Evolutionary conservation across 2,888 invertebrate species (phyloP).

Genomic region (Agrotis ipsilon): DNA sequence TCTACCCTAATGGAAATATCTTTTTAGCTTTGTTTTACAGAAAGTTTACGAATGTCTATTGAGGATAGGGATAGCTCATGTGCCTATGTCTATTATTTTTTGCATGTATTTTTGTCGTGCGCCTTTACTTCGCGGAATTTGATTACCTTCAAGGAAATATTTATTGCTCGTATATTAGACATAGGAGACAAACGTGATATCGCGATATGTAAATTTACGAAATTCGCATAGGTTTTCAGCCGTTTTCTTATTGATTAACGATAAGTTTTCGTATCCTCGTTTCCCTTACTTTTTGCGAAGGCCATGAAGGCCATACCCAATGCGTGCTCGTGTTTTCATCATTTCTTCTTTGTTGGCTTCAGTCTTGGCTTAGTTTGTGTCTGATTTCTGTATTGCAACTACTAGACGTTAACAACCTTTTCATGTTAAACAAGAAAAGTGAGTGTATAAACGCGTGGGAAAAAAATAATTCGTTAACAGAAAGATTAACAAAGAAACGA

Average conservation of each 20-base stretch:
- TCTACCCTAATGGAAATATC: not conserved
- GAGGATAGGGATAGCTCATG: slow-evolving; percentile 19
- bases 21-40: not conserved
- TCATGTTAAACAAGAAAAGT: slow-evolving; percentile 36
- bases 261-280: slow-evolving; percentile 29
- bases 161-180: slow-evolving; percentile 60
- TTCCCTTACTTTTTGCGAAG: slow-evolving; percentile 44
- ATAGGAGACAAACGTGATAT: slow-evolving; percentile 73
- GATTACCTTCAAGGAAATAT: slow-evolving; percentile 41
- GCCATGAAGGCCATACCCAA: slow-evolving; percentile 22
- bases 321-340: slow-evolving; percentile 34
- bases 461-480: slow-evolving; percentile 24
- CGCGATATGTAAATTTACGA: slow-evolving; percentile 78
- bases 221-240: slow-evolving; percentile 59
- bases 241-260: slow-evolving; percentile 57
- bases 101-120: slow-evolving; percentile 32
- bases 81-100: slow-evolving; percentile 15
- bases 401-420: slow-evolving; percentile 32
- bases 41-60: not conserved
- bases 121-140: slow-evolving; percentile 33
- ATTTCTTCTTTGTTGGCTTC: slow-evolving; percentile 22
- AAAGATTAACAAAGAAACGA: slow-evolving; percentile 41
- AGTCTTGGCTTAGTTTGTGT: slow-evolving; percentile 45
- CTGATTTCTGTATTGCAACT: slow-evolving; percentile 32
- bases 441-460: too few species aligned